These are phyloP conservation scores for Grallaria varia DNA, from an alignment of 2,113 vertebrate genomes.

Conservation along the genomic window DNA sequence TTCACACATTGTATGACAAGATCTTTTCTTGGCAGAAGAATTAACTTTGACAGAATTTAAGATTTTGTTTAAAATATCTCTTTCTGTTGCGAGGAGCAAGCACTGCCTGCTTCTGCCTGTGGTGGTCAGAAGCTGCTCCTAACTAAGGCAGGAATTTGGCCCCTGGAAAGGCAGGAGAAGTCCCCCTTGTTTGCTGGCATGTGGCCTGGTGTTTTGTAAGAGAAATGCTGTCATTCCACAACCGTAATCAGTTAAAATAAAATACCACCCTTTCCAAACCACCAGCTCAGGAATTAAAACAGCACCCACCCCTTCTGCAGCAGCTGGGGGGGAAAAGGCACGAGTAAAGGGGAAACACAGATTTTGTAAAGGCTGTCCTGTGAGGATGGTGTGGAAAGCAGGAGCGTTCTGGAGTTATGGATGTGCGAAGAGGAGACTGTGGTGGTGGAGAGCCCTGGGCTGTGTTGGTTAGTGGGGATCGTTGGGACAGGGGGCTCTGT, in stretches of 20 bases:
- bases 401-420: neutral
- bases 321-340: neutral
- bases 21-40: slow-evolving; percentile 4
- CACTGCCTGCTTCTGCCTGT: accelerated
- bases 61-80: neutral
- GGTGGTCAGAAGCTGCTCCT: neutral
- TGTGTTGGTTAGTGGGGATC: neutral
- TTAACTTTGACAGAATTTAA: neutral
- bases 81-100: neutral
- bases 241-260: neutral
- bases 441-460: neutral
- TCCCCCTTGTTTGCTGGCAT: neutral
- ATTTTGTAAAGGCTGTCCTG: neutral
- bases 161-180: neutral
- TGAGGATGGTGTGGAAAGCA: neutral
- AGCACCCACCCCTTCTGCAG: neutral
- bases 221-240: neutral
- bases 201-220: neutral
- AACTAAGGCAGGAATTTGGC: neutral
- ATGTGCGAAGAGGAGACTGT: neutral
- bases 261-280: neutral
- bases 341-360: neutral
- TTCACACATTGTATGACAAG: neutral
- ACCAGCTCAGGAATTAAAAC: neutral
- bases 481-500: neutral